Conservation (phyloP, 1,140 invertebrate genomes). For the Drosophila tropicalis region DNA sequence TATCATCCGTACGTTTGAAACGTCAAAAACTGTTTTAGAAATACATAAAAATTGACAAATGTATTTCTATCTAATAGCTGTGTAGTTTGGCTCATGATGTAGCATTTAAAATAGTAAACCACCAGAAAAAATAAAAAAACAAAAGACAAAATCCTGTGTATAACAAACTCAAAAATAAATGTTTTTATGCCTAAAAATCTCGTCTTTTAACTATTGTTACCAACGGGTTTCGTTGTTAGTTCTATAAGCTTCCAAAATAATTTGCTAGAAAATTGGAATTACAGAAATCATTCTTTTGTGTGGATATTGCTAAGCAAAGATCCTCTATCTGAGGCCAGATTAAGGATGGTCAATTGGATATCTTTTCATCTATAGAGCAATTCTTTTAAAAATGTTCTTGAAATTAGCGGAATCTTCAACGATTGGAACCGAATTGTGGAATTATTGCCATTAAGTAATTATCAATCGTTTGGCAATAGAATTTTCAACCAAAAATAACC, state of each 20-base stretch:
- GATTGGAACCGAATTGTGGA: too few relatives aligned
- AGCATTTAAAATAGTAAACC: constrained; percentile 76
- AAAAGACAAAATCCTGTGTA: constrained; percentile 48
- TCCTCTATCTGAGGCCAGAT: background rate
- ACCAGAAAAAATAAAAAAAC: constrained; percentile 38
- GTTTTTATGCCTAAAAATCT: constrained; percentile 40
- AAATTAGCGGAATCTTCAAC: too few relatives aligned
- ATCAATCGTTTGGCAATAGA: too few relatives aligned
- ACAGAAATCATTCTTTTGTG: background rate
- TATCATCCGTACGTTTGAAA: constrained; percentile 61
- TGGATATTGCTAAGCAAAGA: background rate
- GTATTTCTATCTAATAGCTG: constrained; percentile 44
- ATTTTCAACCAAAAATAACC: too few relatives aligned
- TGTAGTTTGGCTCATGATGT: constrained; percentile 62
- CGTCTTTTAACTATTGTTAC: background rate
- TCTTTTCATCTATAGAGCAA: too few relatives aligned
- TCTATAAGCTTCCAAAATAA: too few relatives aligned
- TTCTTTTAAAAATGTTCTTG: too few relatives aligned
- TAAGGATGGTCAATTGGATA: too few relatives aligned
- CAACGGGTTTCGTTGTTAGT: background rate
- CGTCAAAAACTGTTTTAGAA: constrained; percentile 58
- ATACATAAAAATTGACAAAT: constrained; percentile 37
- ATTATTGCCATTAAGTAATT: too few relatives aligned
- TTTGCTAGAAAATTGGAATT: too few relatives aligned
- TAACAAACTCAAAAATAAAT: constrained; percentile 71